These are phyloP conservation scores for Cheilosia vulpina DNA, from an alignment of 2,888 invertebrate species.

Conservation along the genomic window DNA sequence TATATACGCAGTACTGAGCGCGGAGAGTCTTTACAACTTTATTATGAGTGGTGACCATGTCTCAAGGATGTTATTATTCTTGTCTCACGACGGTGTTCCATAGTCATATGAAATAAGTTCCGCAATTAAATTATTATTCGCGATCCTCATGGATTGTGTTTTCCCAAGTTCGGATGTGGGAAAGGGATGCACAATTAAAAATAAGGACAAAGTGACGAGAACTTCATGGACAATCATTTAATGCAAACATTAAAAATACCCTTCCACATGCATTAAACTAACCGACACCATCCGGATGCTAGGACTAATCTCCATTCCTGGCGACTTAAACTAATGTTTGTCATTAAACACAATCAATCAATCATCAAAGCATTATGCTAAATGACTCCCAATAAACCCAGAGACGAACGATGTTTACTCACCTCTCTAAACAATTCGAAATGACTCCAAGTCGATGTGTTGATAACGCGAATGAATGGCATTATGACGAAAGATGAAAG, in stretches of 20 bases:
- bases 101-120: background rate
- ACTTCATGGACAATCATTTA: too few relatives aligned
- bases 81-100: conserved; percentile 13
- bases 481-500: conserved; percentile 74
- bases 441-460: conserved; percentile 41
- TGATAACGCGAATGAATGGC: conserved; percentile 69
- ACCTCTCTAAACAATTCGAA: conserved; percentile 58
- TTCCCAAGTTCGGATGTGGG: background rate
- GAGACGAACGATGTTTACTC: conserved; percentile 41
- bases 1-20: background rate
- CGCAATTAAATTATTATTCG: background rate
- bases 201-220: too few relatives aligned
- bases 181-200: too few relatives aligned
- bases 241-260: too few relatives aligned
- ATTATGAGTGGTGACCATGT: conserved; percentile 53
- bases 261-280: too few relatives aligned
- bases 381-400: conserved; percentile 30
- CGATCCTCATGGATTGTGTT: background rate
- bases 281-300: too few relatives aligned
- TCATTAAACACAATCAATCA: too few relatives aligned
- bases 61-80: conserved; percentile 17
- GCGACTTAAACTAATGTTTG: too few relatives aligned
- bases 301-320: too few relatives aligned
- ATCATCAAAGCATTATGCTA: conserved; percentile 24
- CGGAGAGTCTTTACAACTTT: conserved; percentile 50